phyloP scores from a whole-genome alignment of 1,140 invertebrate species.

The Oryzaephilus surinamensis region DNA sequence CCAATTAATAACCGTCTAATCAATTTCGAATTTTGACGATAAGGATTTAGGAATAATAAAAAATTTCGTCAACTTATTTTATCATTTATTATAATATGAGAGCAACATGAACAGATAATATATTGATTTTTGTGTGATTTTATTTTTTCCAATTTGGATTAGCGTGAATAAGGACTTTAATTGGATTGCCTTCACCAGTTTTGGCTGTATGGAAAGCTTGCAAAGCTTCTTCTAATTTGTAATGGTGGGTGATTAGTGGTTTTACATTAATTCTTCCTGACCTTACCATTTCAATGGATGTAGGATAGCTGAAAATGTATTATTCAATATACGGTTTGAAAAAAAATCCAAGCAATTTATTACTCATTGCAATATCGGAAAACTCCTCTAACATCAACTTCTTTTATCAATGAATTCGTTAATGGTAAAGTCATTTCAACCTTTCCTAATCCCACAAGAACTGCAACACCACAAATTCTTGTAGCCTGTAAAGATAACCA shows the following conservation, averaged over 20 bases:
- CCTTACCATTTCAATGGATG: conserved; percentile 73
- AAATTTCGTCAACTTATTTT: too few relatives aligned
- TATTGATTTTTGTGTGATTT: too few relatives aligned
- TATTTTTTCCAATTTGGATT: conserved; percentile 41
- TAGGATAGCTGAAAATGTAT: conserved; percentile 59
- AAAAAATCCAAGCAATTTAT: conserved; percentile 7
- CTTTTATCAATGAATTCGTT: conserved; percentile 63
- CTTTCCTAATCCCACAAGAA: conserved; percentile 79
- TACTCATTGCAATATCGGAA: conserved; percentile 90
- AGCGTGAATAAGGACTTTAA: conserved; percentile 91
- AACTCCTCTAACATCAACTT: conserved; percentile 84
- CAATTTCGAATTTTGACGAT: too few relatives aligned
- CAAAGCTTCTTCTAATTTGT: conserved; percentile 67
- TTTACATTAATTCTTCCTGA: conserved; percentile 77
- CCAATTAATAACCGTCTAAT: too few relatives aligned
- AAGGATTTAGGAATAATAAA: too few relatives aligned
- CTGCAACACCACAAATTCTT: conserved; percentile 67
- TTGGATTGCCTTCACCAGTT: conserved; percentile 54
- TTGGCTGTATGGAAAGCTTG: conserved; percentile 80
- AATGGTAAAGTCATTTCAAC: conserved; percentile 71
- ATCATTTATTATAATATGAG: too few relatives aligned
- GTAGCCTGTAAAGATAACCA: conserved; percentile 59
- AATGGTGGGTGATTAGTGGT: conserved; percentile 85
- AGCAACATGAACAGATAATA: too few relatives aligned
- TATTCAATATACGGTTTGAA: conserved; percentile 14